A percentile compares a stretch with the other conserved stretches of the same genome.
Evolutionary conservation across 2,888 invertebrate species (phyloP).

Genomic region (Tridacna crocea): DNA sequence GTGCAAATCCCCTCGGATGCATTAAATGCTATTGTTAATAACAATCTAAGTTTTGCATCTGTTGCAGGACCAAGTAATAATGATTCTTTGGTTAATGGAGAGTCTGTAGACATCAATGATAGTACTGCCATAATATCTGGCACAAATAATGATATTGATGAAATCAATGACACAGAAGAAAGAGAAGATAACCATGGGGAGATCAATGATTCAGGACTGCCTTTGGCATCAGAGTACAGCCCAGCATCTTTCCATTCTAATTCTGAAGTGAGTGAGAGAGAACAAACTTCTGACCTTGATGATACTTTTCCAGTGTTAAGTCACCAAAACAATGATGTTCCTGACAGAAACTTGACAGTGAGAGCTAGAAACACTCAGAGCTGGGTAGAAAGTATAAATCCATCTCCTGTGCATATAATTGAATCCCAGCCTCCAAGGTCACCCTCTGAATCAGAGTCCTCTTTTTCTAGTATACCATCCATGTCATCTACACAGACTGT

Average conservation of each 20-base stretch:
- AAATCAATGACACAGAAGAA: not conserved
- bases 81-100: not conserved
- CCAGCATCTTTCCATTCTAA: not conserved
- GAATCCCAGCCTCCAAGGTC: constrained; percentile 51
- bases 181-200: not conserved
- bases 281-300: not conserved
- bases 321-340: not conserved
- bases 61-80: constrained; percentile 11
- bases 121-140: not conserved
- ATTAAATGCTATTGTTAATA: constrained; percentile 51
- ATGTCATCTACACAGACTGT: constrained; percentile 34
- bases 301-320: not conserved
- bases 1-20: constrained; percentile 47
- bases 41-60: constrained; percentile 16
- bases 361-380: not conserved
- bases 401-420: constrained; percentile 40
- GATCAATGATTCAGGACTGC: constrained; percentile 1
- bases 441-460: constrained; percentile 36
- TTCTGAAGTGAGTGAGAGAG: not conserved
- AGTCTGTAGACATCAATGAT: not conserved
- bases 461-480: constrained; percentile 50
- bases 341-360: not conserved
- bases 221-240: constrained; percentile 2
- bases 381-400: constrained; percentile 8
- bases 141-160: not conserved